phyloP scores from a whole-genome alignment of 2,888 invertebrate species.

The Strigamia crassipes region DNA sequence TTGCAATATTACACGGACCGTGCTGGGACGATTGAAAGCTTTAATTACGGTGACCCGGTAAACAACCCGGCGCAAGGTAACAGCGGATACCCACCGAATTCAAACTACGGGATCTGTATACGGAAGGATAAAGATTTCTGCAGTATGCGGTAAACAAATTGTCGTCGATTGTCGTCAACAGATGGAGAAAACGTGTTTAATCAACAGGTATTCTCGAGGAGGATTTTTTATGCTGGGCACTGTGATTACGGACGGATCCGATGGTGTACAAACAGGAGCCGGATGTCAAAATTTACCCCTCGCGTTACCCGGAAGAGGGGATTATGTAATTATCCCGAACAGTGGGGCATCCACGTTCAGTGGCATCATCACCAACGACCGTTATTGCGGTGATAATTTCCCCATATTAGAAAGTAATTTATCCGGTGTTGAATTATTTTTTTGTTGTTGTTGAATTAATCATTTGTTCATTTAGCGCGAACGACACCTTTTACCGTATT shows the following conservation, averaged over 20 bases:
- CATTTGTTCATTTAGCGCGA: constrained; percentile 25
- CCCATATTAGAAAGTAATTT: constrained; percentile 28
- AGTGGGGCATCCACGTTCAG: not conserved
- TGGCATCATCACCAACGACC: not conserved
- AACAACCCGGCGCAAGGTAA: constrained; percentile 43
- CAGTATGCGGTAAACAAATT: constrained; percentile 64
- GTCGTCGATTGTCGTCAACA: not conserved
- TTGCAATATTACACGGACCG: constrained; percentile 44
- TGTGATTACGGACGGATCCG: constrained; percentile 45
- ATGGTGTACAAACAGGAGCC: constrained; percentile 39
- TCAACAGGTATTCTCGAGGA: constrained; percentile 5
- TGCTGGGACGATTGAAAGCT: constrained; percentile 39
- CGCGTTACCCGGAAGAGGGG: constrained; percentile 44
- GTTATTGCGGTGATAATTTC: constrained; percentile 44
- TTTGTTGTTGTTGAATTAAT: not conserved
- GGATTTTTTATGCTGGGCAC: constrained; percentile 39
- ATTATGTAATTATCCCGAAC: constrained; percentile 44
- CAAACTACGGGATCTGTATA: constrained; percentile 77
- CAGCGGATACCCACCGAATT: constrained; percentile 44
- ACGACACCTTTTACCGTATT: not conserved
- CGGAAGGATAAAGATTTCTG: constrained; percentile 68
- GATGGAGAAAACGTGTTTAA: not conserved
- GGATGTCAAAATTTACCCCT: constrained; percentile 30
- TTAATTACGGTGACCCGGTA: constrained; percentile 45
- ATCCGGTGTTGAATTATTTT: not conserved